Base-by-base conservation (phyloP, 2,888 invertebrate genomes). In the Pyrrhia umbra region DNA sequence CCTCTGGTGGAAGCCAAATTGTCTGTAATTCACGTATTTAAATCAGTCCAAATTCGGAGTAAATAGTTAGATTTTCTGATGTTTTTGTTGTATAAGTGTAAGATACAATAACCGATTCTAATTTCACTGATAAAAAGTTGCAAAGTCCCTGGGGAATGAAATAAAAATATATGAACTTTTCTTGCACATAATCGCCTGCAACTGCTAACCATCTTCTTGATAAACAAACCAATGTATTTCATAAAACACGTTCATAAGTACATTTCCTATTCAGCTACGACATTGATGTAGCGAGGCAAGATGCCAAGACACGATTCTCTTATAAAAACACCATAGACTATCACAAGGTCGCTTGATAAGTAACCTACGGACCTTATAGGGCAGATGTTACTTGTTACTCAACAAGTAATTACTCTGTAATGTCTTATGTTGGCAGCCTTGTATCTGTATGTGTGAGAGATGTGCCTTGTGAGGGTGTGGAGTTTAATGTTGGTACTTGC, bases 361-460 rank as follows among this genome's bases (percentile, higher is more conserved):
- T 57, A 63, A 65, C 62, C 58, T 76, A 50, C 34, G 27, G 47
- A 40, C 67, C 60, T 61, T 69, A 69, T 59, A 73, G 60, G 74
- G 75, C 71, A 75, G 62, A 76, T 72, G 72, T 72, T 75, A 78
- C 71, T 62, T 71, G 71, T 71, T 71, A 75, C 70, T 62, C 64
- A 72, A 80, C 54, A 16, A 34, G 58, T 72, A 78, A 80, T 79
- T 69, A 75, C 23, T 52, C 20, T 42, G 45, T 66, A 59, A 63
- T 68, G 25, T n/a, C 27, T 55, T 68, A 59, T 65, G 55, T 68
- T 58, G 58, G 62, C 49, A 80, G 59, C 75, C 75, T 66, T 75
- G 80, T 59, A 42, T 57, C 42, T 73, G 25, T 52, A 6, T 64
- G 1, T 40, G 8, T 18, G 0, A 39, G 9, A 40, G 25, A n/a